A percentile compares a stretch with the other conserved stretches of the same genome.
These are phyloP conservation scores for Drosophila athabasca DNA, from an alignment of 1,140 invertebrate species.

Conservation along the genomic window DNA sequence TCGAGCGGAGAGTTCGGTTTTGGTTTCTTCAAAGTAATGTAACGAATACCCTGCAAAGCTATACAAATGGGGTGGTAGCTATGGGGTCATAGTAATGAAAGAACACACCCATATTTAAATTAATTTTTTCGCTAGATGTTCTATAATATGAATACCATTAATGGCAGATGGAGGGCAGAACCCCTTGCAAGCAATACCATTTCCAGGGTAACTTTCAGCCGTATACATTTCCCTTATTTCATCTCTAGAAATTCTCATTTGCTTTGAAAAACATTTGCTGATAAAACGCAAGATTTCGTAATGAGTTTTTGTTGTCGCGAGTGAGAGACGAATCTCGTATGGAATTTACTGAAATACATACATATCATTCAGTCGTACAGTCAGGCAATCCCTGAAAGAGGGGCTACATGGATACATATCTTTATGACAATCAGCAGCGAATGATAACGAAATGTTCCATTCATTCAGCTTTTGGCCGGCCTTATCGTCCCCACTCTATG, in stretches of 20 bases:
- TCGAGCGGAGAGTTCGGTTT: constrained; percentile 2
- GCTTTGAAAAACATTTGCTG: constrained; percentile 26
- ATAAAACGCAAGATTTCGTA: constrained; percentile 59
- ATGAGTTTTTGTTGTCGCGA: constrained; percentile 42
- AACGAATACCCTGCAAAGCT: constrained; percentile 1
- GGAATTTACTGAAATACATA: constrained; percentile 7
- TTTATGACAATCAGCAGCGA: constrained; percentile 21
- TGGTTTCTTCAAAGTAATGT: not conserved
- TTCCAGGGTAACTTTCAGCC: not conserved
- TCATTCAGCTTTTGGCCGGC: constrained; percentile 43
- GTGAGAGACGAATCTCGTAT: constrained; percentile 7
- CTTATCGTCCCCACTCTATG: constrained; percentile 40
- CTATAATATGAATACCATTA: too few relatives aligned
- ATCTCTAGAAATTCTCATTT: constrained; percentile 19
- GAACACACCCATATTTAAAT: too few relatives aligned
- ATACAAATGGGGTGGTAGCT: too few relatives aligned
- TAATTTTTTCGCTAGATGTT: too few relatives aligned
- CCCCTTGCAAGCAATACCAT: not conserved
- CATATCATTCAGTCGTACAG: constrained; percentile 1
- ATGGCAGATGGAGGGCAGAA: too few relatives aligned
- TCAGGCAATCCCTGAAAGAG: constrained; percentile 9
- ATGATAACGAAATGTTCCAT: constrained; percentile 24
- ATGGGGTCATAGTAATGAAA: too few relatives aligned
- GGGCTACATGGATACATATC: constrained; percentile 4
- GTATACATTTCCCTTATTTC: not conserved